Conservation (phyloP, 1,140 invertebrate genomes). For the Drosophila kohkoa region DNA sequence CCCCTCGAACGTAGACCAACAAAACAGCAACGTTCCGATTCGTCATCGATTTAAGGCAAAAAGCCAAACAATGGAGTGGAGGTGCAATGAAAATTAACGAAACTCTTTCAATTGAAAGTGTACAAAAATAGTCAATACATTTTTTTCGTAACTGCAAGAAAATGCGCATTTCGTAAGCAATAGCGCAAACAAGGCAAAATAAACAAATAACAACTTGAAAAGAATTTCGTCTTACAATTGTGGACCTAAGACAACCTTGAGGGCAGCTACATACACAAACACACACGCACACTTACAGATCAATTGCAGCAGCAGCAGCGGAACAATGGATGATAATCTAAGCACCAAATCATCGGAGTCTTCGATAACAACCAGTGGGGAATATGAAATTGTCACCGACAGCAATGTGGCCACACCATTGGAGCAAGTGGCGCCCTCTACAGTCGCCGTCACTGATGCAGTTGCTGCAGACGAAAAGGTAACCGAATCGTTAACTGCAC, state of each 20-base stretch:
- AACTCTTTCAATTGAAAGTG: slow-evolving; percentile 51
- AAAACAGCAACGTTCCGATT: slow-evolving; percentile 64
- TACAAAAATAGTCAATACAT: slow-evolving; percentile 50
- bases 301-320: background rate
- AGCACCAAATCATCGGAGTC: slow-evolving; percentile 92
- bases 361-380: slow-evolving; percentile 92
- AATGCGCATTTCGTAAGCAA: slow-evolving; percentile 54
- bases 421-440: slow-evolving; percentile 44
- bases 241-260: slow-evolving; percentile 58
- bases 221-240: slow-evolving; percentile 29
- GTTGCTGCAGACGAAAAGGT: slow-evolving; percentile 9
- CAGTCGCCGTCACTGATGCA: background rate
- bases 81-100: slow-evolving; percentile 67
- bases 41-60: slow-evolving; percentile 77
- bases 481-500: slow-evolving; percentile 53
- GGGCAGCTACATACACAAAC: slow-evolving; percentile 18
- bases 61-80: slow-evolving; percentile 72
- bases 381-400: slow-evolving; percentile 91
- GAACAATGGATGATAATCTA: slow-evolving; percentile 91
- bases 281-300: slow-evolving; percentile 14
- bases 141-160: slow-evolving; percentile 33
- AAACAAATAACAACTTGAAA: slow-evolving; percentile 19
- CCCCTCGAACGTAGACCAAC: slow-evolving; percentile 45
- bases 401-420: slow-evolving; percentile 77
- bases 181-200: slow-evolving; percentile 17